These are phyloP conservation scores for Hypomesus transpacificus DNA, from an alignment of 2,113 vertebrate species.

Conservation along the genomic window DNA sequence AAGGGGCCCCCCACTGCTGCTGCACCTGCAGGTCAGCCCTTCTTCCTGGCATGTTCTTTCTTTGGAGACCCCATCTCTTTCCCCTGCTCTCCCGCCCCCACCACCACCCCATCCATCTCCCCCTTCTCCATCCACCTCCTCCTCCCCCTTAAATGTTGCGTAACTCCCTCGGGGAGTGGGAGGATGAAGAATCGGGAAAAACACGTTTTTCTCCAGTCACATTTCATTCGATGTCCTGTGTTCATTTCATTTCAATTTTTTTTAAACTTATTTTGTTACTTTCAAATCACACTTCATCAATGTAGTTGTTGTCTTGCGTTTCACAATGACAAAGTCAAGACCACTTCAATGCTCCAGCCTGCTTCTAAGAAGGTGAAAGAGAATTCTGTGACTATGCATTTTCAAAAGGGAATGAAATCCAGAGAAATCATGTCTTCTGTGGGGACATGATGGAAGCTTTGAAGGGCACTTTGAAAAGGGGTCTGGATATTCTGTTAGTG, in stretches of 20 bases:
- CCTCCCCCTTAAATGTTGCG: too few relatives aligned
- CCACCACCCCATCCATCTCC: background rate
- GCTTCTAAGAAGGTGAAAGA: background rate
- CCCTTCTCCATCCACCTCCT: background rate
- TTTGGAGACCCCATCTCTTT: conserved; percentile 25
- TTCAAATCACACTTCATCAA: too few relatives aligned
- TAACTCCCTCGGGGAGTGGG: too few relatives aligned
- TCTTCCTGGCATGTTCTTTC: conserved; percentile 19
- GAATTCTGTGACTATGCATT: background rate
- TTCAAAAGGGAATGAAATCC: background rate
- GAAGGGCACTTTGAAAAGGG: background rate
- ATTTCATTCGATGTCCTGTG: too few relatives aligned
- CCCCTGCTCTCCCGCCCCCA: background rate
- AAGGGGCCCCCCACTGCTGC: conserved; percentile 29
- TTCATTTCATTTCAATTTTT: too few relatives aligned
- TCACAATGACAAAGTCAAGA: background rate
- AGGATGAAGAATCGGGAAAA: too few relatives aligned
- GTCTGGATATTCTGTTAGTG: background rate
- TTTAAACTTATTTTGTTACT: too few relatives aligned
- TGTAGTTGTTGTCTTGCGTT: background rate
- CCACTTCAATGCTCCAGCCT: background rate
- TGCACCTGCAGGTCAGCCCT: conserved; percentile 48
- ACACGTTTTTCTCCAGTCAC: too few relatives aligned
- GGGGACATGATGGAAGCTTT: background rate
- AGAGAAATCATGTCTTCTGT: background rate